phyloP scores from a whole-genome alignment of 2,113 vertebrate genomes.

The Vombatus ursinus region DNA sequence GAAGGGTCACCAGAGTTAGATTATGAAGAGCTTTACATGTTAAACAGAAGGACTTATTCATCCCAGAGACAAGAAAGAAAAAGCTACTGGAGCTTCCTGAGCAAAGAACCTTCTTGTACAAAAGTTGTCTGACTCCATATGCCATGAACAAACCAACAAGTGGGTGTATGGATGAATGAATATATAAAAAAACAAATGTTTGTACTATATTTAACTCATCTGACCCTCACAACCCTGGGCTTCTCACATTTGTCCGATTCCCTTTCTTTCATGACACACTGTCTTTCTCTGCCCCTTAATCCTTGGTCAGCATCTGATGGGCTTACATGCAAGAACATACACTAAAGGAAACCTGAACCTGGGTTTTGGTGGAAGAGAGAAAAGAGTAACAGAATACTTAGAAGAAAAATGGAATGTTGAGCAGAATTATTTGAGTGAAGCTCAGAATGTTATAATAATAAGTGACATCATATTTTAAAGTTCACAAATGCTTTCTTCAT shows the following conservation, averaged over 20 bases:
- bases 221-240: neutral
- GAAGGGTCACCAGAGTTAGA: neutral
- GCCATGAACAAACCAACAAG: neutral
- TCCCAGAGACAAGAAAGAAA: neutral
- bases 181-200: neutral
- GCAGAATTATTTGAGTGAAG: neutral
- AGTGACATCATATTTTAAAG: neutral
- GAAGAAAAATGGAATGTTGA: neutral
- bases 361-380: neutral
- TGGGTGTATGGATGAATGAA: neutral
- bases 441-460: neutral
- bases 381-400: neutral
- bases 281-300: neutral
- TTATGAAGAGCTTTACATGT: neutral
- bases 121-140: neutral
- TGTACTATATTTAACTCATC: neutral
- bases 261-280: neutral
- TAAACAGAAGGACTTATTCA: neutral
- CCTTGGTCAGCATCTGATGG: neutral
- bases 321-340: neutral
- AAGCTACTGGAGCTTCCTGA: neutral
- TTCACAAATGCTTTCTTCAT: neutral
- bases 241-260: neutral
- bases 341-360: neutral
- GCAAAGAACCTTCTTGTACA: neutral